Conservation (phyloP, 2,797 vertebrate genomes). For the Semotilus atromaculatus region DNA sequence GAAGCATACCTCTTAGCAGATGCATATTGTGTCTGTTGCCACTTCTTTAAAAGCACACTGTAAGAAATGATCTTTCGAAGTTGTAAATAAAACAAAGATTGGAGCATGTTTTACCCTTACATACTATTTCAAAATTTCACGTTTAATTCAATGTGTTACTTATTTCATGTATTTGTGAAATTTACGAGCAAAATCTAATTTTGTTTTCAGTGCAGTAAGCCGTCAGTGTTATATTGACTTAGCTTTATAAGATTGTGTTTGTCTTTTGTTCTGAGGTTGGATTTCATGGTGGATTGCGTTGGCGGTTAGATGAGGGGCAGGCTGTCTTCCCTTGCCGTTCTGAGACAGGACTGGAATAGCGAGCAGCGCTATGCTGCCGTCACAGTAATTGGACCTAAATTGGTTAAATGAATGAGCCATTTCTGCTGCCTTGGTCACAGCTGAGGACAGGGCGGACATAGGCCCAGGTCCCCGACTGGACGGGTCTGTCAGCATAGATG, state of each 20-base stretch:
- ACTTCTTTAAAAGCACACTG: no score
- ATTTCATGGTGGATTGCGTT: conserved; percentile 60
- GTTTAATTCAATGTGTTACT: not conserved
- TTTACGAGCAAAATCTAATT: not conserved
- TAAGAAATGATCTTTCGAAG: not conserved
- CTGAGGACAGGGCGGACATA: conserved; percentile 68
- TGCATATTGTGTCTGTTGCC: no score
- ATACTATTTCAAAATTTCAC: not conserved
- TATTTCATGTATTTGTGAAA: not conserved
- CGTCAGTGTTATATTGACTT: not conserved
- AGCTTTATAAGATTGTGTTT: conserved; percentile 1
- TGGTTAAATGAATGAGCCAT: conserved; percentile 73
- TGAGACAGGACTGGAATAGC: conserved; percentile 62
- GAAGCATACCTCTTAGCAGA: no score
- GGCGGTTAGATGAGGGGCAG: conserved; percentile 63
- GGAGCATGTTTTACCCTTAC: no score
- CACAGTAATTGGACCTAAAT: conserved; percentile 60
- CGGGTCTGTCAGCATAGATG: conserved; percentile 24
- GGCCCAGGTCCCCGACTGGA: not conserved
- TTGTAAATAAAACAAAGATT: not conserved
- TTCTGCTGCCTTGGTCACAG: conserved; percentile 69
- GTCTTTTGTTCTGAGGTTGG: conserved; percentile 45
- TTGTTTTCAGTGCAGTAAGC: not conserved
- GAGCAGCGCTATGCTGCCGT: conserved; percentile 61
- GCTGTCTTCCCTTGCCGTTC: conserved; percentile 43